Evolutionary conservation across 2,113 vertebrate species (phyloP).

Genomic region (Cavia porcellus): DNA sequence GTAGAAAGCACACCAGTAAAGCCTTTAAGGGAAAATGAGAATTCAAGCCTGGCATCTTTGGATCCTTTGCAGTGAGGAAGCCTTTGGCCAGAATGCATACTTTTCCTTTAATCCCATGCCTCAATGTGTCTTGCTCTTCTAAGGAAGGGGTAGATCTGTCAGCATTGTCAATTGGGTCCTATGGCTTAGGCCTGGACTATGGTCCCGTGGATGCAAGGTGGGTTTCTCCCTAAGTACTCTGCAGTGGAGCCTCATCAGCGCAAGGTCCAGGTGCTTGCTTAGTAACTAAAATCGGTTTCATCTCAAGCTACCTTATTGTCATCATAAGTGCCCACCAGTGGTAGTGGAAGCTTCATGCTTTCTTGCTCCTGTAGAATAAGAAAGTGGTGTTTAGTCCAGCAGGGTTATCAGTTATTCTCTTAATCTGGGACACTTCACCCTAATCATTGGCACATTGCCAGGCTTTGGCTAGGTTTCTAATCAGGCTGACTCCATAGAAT

Average conservation of each 20-base stretch:
- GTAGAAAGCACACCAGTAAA: background rate
- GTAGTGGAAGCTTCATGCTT: background rate
- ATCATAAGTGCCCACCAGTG: background rate
- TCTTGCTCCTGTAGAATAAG: background rate
- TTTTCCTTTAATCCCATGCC: background rate
- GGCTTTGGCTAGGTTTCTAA: background rate
- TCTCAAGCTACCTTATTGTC: background rate
- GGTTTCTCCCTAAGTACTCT: background rate
- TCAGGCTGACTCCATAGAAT: background rate
- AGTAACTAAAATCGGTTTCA: background rate
- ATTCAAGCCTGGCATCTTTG: background rate
- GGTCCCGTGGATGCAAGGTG: fast-evolving
- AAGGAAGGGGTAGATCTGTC: too few relatives aligned
- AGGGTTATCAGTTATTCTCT: background rate
- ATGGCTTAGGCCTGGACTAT: background rate
- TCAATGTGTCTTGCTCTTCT: background rate
- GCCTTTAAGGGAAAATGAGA: background rate
- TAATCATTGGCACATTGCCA: background rate
- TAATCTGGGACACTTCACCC: background rate
- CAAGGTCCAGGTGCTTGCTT: background rate
- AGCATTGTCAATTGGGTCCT: background rate
- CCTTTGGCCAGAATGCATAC: background rate
- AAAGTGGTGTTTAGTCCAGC: background rate
- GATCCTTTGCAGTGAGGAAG: background rate
- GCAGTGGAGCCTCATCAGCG: background rate